Conservation (phyloP, 2,797 vertebrate genomes). For the Ciconia nigra region DNA sequence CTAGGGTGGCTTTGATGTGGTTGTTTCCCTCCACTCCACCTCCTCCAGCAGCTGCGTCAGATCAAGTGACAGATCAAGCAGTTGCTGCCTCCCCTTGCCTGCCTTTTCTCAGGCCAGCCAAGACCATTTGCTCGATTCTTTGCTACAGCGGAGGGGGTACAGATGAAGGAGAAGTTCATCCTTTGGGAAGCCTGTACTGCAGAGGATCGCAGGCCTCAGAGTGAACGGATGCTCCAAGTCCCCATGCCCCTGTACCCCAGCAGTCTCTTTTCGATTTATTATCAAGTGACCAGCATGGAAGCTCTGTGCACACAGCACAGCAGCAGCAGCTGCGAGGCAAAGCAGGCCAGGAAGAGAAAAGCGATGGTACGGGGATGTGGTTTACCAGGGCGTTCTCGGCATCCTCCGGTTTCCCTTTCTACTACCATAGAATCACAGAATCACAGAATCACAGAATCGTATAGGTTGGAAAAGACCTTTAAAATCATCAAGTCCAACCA, state of each 20-base stretch:
- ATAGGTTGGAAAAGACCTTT: too few species aligned
- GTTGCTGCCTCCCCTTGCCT: background rate
- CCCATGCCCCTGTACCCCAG: background rate
- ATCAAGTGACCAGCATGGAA: background rate
- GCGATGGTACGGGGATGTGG: background rate
- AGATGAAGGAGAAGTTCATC: background rate
- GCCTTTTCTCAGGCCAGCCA: background rate
- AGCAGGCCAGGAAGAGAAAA: background rate
- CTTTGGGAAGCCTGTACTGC: background rate
- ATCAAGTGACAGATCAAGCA: background rate
- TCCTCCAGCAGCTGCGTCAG: background rate
- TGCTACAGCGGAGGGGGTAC: background rate
- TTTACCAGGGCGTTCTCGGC: background rate
- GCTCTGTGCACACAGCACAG: background rate
- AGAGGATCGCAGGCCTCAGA: background rate
- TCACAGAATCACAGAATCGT: too few species aligned
- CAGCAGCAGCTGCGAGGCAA: background rate
- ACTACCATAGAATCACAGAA: background rate
- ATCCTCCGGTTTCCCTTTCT: background rate
- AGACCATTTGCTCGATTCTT: fast-evolving
- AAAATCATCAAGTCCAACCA: too few species aligned
- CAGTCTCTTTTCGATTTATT: background rate
- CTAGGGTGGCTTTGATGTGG: background rate
- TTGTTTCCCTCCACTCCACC: background rate
- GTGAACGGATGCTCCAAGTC: fast-evolving